A percentile compares a stretch with the other conserved stretches of the same genome.
phyloP scores from a whole-genome alignment of 2,113 vertebrate genomes.

The Catagonus wagneri region DNA sequence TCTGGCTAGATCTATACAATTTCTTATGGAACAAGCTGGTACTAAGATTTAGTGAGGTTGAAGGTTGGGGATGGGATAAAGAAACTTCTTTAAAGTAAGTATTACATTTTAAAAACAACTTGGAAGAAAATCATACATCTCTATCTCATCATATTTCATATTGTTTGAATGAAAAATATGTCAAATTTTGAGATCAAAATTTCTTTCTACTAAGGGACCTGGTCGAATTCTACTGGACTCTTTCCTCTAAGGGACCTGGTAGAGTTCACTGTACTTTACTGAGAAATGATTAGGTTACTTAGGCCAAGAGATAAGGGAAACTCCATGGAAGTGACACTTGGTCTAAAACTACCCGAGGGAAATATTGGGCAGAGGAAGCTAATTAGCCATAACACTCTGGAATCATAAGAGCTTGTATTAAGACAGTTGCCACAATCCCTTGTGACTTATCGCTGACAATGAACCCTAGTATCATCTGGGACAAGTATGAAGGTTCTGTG shows the following conservation, averaged over 20 bases:
- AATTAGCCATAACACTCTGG: neutral
- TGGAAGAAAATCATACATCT: conserved; percentile 22
- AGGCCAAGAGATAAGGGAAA: neutral
- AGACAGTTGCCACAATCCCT: neutral
- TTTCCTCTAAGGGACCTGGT: neutral
- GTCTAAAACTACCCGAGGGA: neutral
- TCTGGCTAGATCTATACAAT: neutral
- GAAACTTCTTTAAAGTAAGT: neutral
- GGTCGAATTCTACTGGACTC: neutral
- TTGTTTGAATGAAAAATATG: conserved; percentile 8
- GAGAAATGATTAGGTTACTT: neutral
- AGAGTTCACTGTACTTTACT: neutral
- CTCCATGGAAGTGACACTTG: neutral
- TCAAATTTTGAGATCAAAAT: neutral
- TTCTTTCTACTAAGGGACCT: neutral
- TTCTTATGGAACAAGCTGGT: neutral
- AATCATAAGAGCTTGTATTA: neutral
- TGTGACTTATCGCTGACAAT: neutral
- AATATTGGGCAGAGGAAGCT: neutral
- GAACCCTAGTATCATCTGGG: no score
- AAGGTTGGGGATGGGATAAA: neutral
- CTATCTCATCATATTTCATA: neutral
- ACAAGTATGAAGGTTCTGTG: neutral
- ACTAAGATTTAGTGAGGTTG: neutral
- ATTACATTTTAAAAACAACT: neutral